These are phyloP conservation scores for Gymnocephalus cernua DNA, from an alignment of 2,113 vertebrate genomes.

Conservation along the genomic window DNA sequence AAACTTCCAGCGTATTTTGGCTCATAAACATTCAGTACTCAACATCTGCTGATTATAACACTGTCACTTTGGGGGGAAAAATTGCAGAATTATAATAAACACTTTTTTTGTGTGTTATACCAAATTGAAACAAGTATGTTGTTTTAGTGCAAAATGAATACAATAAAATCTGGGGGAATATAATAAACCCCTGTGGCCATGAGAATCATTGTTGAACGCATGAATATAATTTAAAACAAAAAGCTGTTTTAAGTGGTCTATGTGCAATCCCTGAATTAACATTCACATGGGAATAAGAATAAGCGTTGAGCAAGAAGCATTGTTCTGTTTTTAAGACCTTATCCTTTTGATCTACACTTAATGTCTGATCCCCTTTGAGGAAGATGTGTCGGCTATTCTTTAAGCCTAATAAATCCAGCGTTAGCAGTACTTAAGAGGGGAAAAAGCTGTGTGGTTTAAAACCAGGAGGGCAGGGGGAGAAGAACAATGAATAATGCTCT, in stretches of 20 bases:
- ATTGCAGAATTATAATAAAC: neutral
- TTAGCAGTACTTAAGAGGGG: conserved; percentile 76
- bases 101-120: neutral
- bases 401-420: conserved; percentile 83
- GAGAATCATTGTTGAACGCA: conserved; percentile 26
- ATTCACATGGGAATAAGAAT: conserved; percentile 63
- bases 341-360: conserved; percentile 84
- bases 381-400: conserved; percentile 76
- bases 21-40: conserved; percentile 8
- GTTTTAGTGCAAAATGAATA: conserved; percentile 7
- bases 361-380: conserved; percentile 82
- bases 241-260: conserved; percentile 38
- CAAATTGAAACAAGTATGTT: conserved; percentile 6
- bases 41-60: neutral
- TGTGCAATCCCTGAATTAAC: conserved; percentile 58
- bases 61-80: conserved; percentile 10
- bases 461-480: conserved; percentile 58
- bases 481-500: conserved; percentile 74
- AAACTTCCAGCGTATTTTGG: conserved; percentile 32
- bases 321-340: conserved; percentile 77
- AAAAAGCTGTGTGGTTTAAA: conserved; percentile 73
- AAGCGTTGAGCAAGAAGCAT: conserved; percentile 52
- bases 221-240: conserved; percentile 48
- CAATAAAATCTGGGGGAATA: neutral
- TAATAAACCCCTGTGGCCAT: conserved; percentile 22